These are phyloP conservation scores for Rhynchonycteris naso DNA, from an alignment of 2,797 vertebrate species.

Conservation along the genomic window DNA sequence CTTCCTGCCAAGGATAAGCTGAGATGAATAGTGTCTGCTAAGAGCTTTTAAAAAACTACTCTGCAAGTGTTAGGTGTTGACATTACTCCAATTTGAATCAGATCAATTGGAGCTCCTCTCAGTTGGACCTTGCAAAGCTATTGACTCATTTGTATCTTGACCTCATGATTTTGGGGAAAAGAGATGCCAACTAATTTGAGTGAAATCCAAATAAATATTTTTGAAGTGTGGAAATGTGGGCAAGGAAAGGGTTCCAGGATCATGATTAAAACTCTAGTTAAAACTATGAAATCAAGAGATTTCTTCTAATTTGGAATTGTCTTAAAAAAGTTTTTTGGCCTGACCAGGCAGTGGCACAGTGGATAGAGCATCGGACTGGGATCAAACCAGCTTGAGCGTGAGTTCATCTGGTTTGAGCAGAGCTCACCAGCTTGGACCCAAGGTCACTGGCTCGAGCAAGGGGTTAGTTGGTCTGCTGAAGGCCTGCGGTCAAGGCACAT, in stretches of 20 bases:
- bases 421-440: too few relatives aligned
- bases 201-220: not conserved
- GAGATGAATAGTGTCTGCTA: slow-evolving; percentile 53
- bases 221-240: not conserved
- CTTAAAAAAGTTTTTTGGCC: not conserved
- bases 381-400: too few relatives aligned
- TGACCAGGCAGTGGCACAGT: too few relatives aligned
- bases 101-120: not conserved
- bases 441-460: too few relatives aligned
- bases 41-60: not conserved
- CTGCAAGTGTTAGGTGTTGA: not conserved
- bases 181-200: not conserved
- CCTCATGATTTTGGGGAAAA: not conserved
- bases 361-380: too few relatives aligned
- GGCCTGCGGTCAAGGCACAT: too few relatives aligned
- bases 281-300: not conserved
- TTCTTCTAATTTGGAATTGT: slow-evolving; percentile 18
- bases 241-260: not conserved
- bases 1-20: slow-evolving; percentile 65
- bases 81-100: not conserved
- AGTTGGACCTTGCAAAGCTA: not conserved
- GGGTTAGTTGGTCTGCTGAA: too few relatives aligned
- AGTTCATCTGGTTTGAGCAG: too few relatives aligned
- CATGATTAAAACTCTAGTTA: not conserved
- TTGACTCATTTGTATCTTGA: slow-evolving; percentile 19